phyloP scores from a whole-genome alignment of 2,888 invertebrate species.

The Meliscaeva auricollis region DNA sequence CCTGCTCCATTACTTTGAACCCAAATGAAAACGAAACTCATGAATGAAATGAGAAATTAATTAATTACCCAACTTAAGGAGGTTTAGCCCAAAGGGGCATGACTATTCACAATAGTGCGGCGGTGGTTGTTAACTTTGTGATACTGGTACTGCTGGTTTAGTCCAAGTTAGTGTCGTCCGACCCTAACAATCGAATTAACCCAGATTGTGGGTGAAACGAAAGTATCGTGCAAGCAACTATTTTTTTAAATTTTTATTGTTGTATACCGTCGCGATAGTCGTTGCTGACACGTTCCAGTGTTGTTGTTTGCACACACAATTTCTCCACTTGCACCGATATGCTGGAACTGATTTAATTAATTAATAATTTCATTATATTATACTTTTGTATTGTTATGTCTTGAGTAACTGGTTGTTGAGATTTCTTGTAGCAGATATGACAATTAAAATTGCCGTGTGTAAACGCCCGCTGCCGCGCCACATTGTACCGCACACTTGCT shows the following conservation, averaged over 20 bases:
- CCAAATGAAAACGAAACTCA: slow-evolving; percentile 61
- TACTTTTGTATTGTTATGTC: neutral
- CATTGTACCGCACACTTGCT: slow-evolving; percentile 5
- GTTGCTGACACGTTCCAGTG: slow-evolving; percentile 47
- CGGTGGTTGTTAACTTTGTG: neutral
- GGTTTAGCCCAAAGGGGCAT: slow-evolving; percentile 35
- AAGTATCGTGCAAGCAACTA: slow-evolving; percentile 47
- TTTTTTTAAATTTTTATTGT: too few species aligned
- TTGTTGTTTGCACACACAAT: slow-evolving; percentile 44
- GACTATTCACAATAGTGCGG: slow-evolving; percentile 4
- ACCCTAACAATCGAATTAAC: slow-evolving; percentile 54
- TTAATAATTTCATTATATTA: slow-evolving; percentile 42
- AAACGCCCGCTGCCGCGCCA: neutral
- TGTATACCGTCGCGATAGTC: too few species aligned
- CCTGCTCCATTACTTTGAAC: neutral
- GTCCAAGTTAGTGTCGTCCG: slow-evolving; percentile 31
- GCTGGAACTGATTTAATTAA: slow-evolving; percentile 56
- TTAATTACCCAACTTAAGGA: slow-evolving; percentile 37
- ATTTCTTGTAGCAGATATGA: slow-evolving; percentile 39
- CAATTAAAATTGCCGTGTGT: slow-evolving; percentile 54
- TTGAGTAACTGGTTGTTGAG: neutral
- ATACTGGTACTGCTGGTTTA: too few species aligned
- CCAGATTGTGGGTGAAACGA: slow-evolving; percentile 68
- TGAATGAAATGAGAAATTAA: slow-evolving; percentile 33
- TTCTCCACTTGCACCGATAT: slow-evolving; percentile 47